Evolutionary conservation across 2,797 vertebrate genomes (phyloP), one percentile per base, ranked within the genome.

Genomic region (Salmo trutta): DNA sequence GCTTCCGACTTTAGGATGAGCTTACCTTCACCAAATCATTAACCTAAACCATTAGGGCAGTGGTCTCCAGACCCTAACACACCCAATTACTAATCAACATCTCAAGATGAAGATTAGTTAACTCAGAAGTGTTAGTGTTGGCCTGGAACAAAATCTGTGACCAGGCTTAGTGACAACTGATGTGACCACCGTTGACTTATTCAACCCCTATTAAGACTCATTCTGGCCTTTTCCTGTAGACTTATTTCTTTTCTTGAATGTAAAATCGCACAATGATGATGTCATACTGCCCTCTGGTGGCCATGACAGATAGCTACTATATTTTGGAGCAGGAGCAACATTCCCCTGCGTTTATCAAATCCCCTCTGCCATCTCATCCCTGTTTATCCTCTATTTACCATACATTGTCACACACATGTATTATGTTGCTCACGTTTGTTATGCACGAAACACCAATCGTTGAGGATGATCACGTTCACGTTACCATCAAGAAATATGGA

Each of bases 271-370:
- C 16, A 19, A 4, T 4, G 5, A 1, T 7, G 65, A 14, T 67
- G 78, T 16, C n/a, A 81, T 52, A 27, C 86, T 87, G 87, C 82
- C 88, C 83, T 84, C 91, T 73, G 31, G 86, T 90, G 91, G 87
- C n/a, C 4, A 29, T 59, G 59, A 12, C 41, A 47, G 41, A 31
- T 16, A 52, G 69, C 74, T 80, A n/a, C 3, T 15, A 19, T 33
- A 2, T 47, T 47, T 47, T 47, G 41, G 72, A 62, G 1, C 29
- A 10, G 27, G 31, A 59, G 27, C 27, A n/a, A 12, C 16, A 24
- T 14, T n/a, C 16, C 53, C 53, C 19, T 10, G 16, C 36, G 4
- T 31, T 31, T 59, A 73, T 53, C 53, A 2, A 31, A n/a, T 19
- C 21, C 12, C n/a, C 56, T 53, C 29, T 36, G 5, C 21, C 41